Base-by-base conservation (phyloP, 2,797 vertebrate genomes). In the Acomys russatus region DNA sequence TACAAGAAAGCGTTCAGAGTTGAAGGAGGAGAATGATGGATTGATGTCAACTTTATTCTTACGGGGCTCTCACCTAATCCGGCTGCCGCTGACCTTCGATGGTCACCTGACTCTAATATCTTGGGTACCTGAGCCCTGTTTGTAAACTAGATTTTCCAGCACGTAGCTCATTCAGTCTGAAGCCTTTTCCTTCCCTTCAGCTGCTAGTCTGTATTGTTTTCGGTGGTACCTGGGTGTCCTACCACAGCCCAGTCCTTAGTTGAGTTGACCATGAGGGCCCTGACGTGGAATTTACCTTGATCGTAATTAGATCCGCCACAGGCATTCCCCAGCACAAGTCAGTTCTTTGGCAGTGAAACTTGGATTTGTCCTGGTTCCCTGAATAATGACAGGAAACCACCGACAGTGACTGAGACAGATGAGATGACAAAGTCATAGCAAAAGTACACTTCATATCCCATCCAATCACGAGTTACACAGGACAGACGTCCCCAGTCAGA, bases 151-250 rank as follows among this genome's bases (percentile, higher is more conserved):
- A 17, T 5, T 11, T 14, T 78, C 3, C 6, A 11, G 9, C 51
- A 38, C 38, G 86, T 70, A 91, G 35, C 33, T 56, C 78, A 7
- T 3, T 78, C 54, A 59, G 2, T 9, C 1, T 71, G 51, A 73
- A 85, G 49, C 49, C 12, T 38, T 96, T 94, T 71, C 22, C 18
- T 92, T 89, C 33, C 77, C 92, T 96, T 18, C 56, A 23, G 2
- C 59, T 85, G 51, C 22, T 22, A 71, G 0, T 56, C 22, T 63
- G 11, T 61, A 22, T 56, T 49, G 25, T 85, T 94, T 80, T 38
- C 49, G 78, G 0, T 83, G 73, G 90, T 66, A 86, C 7, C 59
- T 80, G 85, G 2, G 49, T 66, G 74, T 51, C n/a, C 35, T 28
- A 17, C 76, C 35, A 14, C 6, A 74, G 30, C 38, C 64, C 23